Base-by-base conservation (phyloP, 2,888 invertebrate species). In the Oscheius onirici region DNA sequence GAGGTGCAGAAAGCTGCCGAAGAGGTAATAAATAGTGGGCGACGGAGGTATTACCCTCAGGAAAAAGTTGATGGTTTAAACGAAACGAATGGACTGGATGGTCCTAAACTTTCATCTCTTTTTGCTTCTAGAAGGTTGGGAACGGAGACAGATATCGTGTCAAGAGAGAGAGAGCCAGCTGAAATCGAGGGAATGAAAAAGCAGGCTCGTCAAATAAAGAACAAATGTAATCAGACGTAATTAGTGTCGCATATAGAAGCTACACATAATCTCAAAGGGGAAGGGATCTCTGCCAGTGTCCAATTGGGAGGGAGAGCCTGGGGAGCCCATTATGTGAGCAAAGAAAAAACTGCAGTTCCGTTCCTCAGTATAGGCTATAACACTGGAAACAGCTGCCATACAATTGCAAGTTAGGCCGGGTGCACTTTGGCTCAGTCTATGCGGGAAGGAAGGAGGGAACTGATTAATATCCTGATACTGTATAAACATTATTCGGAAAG, bases 201-300 rank as follows among this genome's bases (percentile, higher is more conserved):
- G 57, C n/a, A 57, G 44, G 58, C 28, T 34, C 34, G 28, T 41
- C 43, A 43, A 60, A 60, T 60, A 41, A 63, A 63, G 46, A n/a
- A 17, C 44, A 44, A 63, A 63, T 63, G 26, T 24, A 63, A 63
- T 63, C 63, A 28, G 46, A 49, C 63, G 63, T 44, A 46, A 52
- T 20, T 22, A 15, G 3, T 11, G 3, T 20, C 24, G 52, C 3
- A 6, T 52, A 20, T 15, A 20, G 6, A 17, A 52, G 22, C 11
- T 34, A 52, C 11, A 52, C 13, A 11, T 17, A 34, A 34, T 8
- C 22, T 3, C 22, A 55, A 55, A 57, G 34, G 20, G 34, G 5
- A 17, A 57, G 3, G 28, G 40, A 58, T 28, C 22, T 17, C 40
- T 58, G 34, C 22, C 43, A 41, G 55, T 34, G 28, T 26, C 55